Evolutionary conservation across 1,140 invertebrate species (phyloP), one percentile per base, ranked within the genome.

Genomic region (Danaus plexippus): DNA sequence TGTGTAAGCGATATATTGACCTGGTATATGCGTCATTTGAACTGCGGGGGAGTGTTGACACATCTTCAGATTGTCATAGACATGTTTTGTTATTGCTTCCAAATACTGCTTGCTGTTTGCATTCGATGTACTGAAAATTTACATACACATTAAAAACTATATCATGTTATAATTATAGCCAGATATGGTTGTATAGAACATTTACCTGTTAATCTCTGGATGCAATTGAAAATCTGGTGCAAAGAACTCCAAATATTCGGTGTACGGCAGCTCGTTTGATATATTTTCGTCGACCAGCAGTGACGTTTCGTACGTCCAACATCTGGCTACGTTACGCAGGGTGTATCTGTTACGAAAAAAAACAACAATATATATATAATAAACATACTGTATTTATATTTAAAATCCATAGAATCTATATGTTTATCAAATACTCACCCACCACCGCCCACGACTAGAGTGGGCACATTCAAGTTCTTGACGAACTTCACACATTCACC

Each of bases 301-400:
- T 0, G 97, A 98, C 0, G 98, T 99, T 87, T 99, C 98, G 69
- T 99, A 98, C 0, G 98, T 98, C 98, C 98, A 99, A 80, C 97
- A 99, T 46, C 98, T 89, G 0, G 98, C 98, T 1, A 99, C 98
- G 81, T 99, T 99, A 52, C 97, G 89, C 7, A 99, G 88, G 0
- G 98, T 99, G 75, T 99, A 99, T 0, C 88, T 89, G 66, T 11
- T 69, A 69, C 11, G 57, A 15, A 60, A 60, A 55, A 15, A 60
- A 60, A 55, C 18, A 54, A 54, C 32, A 50, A 44, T 44, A 47
- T 9, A 13, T 52, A 55, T 40, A 51, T 13, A 57, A 43, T 8
- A 32, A 32, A 32, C 22, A 32, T 32, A 32, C 7, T 32, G 4
- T 32, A 2, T 32, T 32, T 32, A 6, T 32, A 32, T 32, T 32